Conservation (phyloP, 2,797 vertebrate genomes). For the Amblyopsis hoosieri region DNA sequence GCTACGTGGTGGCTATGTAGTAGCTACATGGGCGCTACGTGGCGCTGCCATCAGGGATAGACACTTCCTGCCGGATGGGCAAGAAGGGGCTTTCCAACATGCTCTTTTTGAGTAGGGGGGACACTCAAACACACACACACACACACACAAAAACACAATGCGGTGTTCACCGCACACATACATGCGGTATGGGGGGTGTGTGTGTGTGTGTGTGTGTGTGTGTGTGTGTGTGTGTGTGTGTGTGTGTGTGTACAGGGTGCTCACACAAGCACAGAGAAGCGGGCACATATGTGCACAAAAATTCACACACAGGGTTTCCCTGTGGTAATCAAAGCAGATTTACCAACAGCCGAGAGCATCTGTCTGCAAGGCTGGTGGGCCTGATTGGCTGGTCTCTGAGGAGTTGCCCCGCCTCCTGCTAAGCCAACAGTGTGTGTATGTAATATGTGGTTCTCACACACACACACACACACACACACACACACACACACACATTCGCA, state of each 20-base stretch:
- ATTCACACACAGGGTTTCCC: conserved; percentile 32
- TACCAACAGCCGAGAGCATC: conserved; percentile 53
- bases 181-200: neutral
- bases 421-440: conserved; percentile 55
- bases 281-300: neutral
- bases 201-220: too few relatives aligned
- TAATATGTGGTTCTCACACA: conserved; percentile 17
- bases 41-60: conserved; percentile 30
- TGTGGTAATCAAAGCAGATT: conserved; percentile 46
- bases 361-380: conserved; percentile 39
- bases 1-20: too few relatives aligned
- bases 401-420: conserved; percentile 35
- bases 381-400: conserved; percentile 31
- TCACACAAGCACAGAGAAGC: conserved; percentile 14
- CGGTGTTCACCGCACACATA: neutral
- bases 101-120: neutral
- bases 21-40: conserved; percentile 13
- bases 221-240: neutral
- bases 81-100: conserved; percentile 59
- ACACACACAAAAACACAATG: conserved; percentile 14
- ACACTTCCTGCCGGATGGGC: conserved; percentile 54
- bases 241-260: neutral
- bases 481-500: neutral
- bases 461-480: conserved; percentile 8
- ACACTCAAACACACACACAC: conserved; percentile 12